Evolutionary conservation across 2,888 invertebrate genomes (phyloP), one percentile per base, ranked within the genome.

Genomic region (Nymphalis polychloros): DNA sequence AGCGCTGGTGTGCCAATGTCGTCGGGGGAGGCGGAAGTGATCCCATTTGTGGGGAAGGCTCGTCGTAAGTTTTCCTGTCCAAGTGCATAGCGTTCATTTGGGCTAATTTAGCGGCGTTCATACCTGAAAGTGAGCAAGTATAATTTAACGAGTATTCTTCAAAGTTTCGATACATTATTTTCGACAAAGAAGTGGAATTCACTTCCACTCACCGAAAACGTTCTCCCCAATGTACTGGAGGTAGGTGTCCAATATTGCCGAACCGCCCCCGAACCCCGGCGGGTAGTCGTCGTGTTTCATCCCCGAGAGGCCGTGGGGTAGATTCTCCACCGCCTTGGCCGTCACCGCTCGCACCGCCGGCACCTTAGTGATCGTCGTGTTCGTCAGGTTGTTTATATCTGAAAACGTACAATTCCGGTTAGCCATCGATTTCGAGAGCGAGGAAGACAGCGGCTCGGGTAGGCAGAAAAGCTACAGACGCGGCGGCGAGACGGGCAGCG

Each of bases 211-310:
- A 90, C 96, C 94, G 71, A 95, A 94, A 63, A 96, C 95, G 81
- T 96, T 97, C 84, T 97, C 97, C 2, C 97, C 96, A 79, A 97
- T 97, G 80, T 97, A 95, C 85, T 97, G 97, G 71, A 97, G 93
- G 84, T 97, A 97, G 17, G 97, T 97, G 85, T 97, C 97, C 71
- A 97, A 89, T 67, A 97, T 94, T 3, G 97, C 96, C 6, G 96
- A 96, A 57, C 96, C 94, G 63, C 96, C 94, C 35, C 96, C 94
- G 71, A 95, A 93, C 7, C 95, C 94, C 16, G 95, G 95, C 49
- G 95, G 95, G 81, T 95, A 95, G 59, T 94, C 93, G 70, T 96
- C 95, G 73, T 95, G 95, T 76, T 94, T 95, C 75, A 95, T 94
- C 27, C 88, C 86, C 61, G 92, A 93, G 73, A 95, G 86, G 68